Base-by-base conservation (phyloP, 1,140 invertebrate species). In the Cherax destructor region DNA sequence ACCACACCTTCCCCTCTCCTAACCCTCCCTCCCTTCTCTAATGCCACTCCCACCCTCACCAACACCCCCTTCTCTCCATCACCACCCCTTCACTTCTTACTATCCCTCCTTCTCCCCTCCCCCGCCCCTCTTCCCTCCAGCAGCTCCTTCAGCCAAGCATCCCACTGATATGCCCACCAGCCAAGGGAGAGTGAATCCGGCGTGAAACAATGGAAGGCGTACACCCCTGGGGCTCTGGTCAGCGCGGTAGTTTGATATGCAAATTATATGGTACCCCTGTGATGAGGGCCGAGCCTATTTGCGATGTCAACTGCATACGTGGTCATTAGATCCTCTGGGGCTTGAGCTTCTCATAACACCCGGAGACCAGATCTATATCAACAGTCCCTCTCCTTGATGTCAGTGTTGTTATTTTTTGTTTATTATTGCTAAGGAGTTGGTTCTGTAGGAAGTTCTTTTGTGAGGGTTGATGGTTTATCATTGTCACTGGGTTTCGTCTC, bases 261-360 rank as follows among this genome's bases (percentile, higher is more conserved):
- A 89, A 89, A 89, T 89, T 89, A 89, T 89, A 89, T 89, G 87
- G 87, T 89, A 76, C 87, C 87, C 87, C 59, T 89, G 87, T 89
- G 87, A 89, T 89, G 87, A 89, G 78, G 87, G 50, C 87, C 87
- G 79, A 61, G 87, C 79, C 87, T 89, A 89, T 89, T 89, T 89
- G 87, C 87, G 87, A 89, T 89, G 87, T 89, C 87, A 89, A 89
- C 87, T 89, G 87, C 87, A 89, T 89, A 83, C 87, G 87, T 89
- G 87, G 87, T 89, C 87, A 89, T 89, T 89, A 89, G 79, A 89
- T 79, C 80, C 59, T 69, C 79, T 30, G 79, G 79, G 41, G 61
- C 76, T 69, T 86, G 49, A 24, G 49, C 21, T 41, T 76, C 83
- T 76, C 83, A 69, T 86, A 74, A 76, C 83, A 86, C 50, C 69